Evolutionary conservation across 2,888 invertebrate genomes (phyloP).

Genomic region (Himalopsyche anomala): DNA sequence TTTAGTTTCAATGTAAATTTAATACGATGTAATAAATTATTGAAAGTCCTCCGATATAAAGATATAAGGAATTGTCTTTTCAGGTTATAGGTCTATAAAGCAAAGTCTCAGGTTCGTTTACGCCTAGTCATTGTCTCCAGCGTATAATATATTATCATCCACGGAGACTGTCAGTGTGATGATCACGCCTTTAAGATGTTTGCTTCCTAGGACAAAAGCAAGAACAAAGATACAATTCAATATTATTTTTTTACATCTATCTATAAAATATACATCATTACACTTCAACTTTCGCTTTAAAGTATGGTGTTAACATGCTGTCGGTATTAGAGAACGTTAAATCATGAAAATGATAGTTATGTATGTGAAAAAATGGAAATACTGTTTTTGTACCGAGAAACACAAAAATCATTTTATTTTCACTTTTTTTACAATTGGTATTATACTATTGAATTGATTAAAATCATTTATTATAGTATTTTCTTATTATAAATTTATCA

Average conservation of each 20-base stretch:
- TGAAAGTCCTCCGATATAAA: neutral
- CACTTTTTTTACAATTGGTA: too few species aligned
- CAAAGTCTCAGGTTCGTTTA: neutral
- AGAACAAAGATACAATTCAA: neutral
- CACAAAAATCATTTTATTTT: too few species aligned
- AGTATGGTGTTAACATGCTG: too few species aligned
- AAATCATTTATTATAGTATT: too few species aligned
- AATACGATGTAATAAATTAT: neutral
- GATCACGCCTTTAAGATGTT: constrained; percentile 7
- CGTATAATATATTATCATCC: constrained; percentile 33
- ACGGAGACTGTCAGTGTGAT: neutral
- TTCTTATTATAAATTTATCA: too few species aligned
- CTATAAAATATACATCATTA: too few species aligned
- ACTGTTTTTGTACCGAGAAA: too few species aligned
- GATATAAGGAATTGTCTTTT: neutral
- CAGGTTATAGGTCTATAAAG: constrained; percentile 48
- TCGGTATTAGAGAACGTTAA: too few species aligned
- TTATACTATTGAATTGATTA: too few species aligned
- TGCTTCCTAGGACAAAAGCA: neutral
- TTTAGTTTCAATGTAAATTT: neutral
- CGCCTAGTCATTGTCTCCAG: constrained; percentile 52
- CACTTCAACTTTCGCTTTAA: too few species aligned
- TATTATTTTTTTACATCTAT: neutral
- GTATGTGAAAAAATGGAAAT: too few species aligned
- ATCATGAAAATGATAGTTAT: too few species aligned